Evolutionary conservation across 92 coral and sea anemone species (phyloP).

Genomic region (Parazoanthus darwini): DNA sequence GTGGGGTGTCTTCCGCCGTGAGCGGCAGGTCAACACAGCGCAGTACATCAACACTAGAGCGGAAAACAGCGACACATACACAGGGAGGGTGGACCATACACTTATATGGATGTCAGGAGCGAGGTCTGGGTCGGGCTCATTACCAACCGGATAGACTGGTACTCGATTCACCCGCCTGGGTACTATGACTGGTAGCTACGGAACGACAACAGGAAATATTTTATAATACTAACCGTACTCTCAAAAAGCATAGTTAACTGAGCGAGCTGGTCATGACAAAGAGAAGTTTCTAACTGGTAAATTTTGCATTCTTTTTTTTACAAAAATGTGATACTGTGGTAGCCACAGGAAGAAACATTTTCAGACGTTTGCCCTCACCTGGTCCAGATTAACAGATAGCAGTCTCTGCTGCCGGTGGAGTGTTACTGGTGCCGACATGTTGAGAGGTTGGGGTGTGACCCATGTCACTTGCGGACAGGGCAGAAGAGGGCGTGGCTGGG

Average conservation of each 20-base stretch:
- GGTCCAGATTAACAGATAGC: conserved; percentile 75
- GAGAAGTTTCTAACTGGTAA: too few species aligned
- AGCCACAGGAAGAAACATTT: background rate
- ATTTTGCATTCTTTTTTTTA: too few species aligned
- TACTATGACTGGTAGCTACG: conserved; percentile 87
- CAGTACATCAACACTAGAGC: conserved; percentile 80
- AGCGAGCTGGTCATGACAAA: background rate
- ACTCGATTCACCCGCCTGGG: conserved; percentile 86
- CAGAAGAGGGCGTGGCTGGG: conserved; percentile 85
- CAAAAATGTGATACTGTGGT: too few species aligned
- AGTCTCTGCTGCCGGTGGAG: conserved; percentile 86
- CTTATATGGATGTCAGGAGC: conserved; percentile 73
- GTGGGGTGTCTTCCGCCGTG: conserved; percentile 66
- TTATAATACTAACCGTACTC: background rate
- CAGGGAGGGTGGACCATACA: conserved; percentile 84
- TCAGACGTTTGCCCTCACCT: conserved; percentile 49
- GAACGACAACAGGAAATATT: background rate
- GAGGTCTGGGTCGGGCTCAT: conserved; percentile 83
- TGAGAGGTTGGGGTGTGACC: conserved; percentile 87
- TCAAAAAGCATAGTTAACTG: background rate
- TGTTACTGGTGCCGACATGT: conserved; percentile 73
- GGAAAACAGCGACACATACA: conserved; percentile 83
- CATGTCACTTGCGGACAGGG: conserved; percentile 77
- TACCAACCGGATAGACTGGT: conserved; percentile 80
- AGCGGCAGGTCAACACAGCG: conserved; percentile 84